Base-by-base conservation (phyloP, 2,797 vertebrate genomes). In the Danio tinwini region DNA sequence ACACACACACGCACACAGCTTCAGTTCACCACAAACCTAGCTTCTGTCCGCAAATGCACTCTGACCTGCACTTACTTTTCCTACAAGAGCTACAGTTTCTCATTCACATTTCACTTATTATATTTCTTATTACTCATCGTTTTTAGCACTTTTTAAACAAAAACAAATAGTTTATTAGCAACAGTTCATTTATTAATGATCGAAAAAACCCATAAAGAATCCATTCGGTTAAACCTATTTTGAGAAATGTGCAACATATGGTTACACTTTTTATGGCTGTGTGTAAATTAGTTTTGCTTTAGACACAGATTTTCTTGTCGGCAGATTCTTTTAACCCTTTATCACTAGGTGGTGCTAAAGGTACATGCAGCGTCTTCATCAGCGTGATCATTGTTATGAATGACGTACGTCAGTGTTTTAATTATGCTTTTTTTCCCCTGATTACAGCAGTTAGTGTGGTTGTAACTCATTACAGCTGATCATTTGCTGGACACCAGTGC, bases 281-380 rank as follows among this genome's bases (percentile, higher is more conserved):
- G n/a, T 37, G 4, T 47, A 61, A 2, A 17, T 17, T 8, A 17
- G 16, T 47, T 65, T 6, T 3, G 39, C 9, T 19, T 7, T 9
- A 39, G 14, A 4, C 55, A 7, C 19, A 37, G 13, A 4, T 40
- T 69, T n/a, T 5, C 6, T 69, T 39, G 12, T 44, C 4, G 16
- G 16, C 11, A 37, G 21, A 61, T 39, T 0, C 3, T 56, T 53
- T 40, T 11, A 6, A 11, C 14, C 1, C 1, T 3, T 6, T 13
- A 65, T 49, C 90, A 61, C 67, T 78, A 91, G 90, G 84, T 86
- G 90, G 90, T 71, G 85, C 89, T 89, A 63, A 69, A 82, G 86
- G 72, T 70, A 72, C 81, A 80, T 61, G 29, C 29, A 62, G 40
- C 40, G 4, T 68, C 21, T 67, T 67, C 52, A 58, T 76, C 63